Evolutionary conservation across 1,140 invertebrate genomes (phyloP), one percentile per base, ranked within the genome.

Genomic region (Papilio glaucus): DNA sequence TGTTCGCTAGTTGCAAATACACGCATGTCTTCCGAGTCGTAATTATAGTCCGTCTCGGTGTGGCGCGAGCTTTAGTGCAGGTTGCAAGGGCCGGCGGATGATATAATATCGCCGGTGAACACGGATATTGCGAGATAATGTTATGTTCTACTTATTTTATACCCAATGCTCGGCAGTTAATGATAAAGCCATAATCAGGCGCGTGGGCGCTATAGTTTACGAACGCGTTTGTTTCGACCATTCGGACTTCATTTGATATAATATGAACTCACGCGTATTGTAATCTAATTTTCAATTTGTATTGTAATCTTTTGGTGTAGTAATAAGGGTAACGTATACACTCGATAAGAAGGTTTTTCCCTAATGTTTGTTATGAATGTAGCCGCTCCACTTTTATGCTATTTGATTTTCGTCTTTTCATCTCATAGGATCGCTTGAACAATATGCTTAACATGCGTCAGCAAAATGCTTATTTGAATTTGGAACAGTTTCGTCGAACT

Each of bases 91-190:
- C 65, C 70, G 45, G 65, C 74, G 73, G 78, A 85, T 85, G 84
- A 87, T 87, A 87, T 85, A 85, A 85, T 85, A 84, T 84, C 74
- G 79, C 76, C 79, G 72, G 77, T 42, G 74, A 85, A 80, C 81
- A 82, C 83, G 85, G 83, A 85, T 86, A 85, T 86, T 85, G 82
- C 80, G 49, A 80, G 80, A 81, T 86, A 85, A 85, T 86, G 75
- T 76, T 81, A 83, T 84, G 81, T 81, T 85, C 80, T 76, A 87
- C 79, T 87, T 87, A 85, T 85, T 85, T 85, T 77, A 79, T 79
- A 86, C 79, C 76, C 77, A 83, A 86, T 80, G 78, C 83, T 79
- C 74, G 80, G 75, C 53, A 57, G 77, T 78, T 86, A 86, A 85
- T 85, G 83, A 85, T 87, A 87, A 84, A 82, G 77, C 75, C 67